Evolutionary conservation across 2,888 invertebrate species (phyloP).

Genomic region (Drosophila yooni): DNA sequence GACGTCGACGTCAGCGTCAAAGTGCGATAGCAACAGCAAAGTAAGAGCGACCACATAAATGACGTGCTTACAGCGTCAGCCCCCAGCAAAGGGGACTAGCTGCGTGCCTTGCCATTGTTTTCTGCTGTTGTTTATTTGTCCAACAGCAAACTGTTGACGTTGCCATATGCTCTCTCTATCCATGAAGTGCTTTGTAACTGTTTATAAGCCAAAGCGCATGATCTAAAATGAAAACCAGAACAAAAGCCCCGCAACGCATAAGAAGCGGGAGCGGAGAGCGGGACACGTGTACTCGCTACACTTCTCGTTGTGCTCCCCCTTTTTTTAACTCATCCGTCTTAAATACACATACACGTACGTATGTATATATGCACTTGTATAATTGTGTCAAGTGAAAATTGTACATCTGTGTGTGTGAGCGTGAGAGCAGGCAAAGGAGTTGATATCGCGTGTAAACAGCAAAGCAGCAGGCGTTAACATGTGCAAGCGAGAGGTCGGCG

Average conservation of each 20-base stretch:
- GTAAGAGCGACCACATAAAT: conserved; percentile 48
- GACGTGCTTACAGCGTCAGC: conserved; percentile 64
- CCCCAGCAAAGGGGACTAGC: conserved; percentile 61
- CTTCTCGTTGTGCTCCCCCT: conserved; percentile 46
- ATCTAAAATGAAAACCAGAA: conserved; percentile 55
- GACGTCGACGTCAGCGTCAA: conserved; percentile 46
- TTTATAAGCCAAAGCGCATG: conserved; percentile 68
- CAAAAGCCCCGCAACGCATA: conserved; percentile 42
- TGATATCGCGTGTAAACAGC: conserved; percentile 57
- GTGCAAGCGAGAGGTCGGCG: conserved; percentile 38
- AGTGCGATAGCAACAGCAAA: conserved; percentile 67
- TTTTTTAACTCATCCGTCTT: conserved; percentile 36
- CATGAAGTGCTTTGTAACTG: conserved; percentile 63
- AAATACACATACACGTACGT: conserved; percentile 10
- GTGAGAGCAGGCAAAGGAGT: conserved; percentile 47
- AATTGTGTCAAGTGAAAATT: conserved; percentile 64
- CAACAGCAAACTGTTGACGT: conserved; percentile 72
- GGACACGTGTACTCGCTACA: conserved; percentile 21
- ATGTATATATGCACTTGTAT: conserved; percentile 6
- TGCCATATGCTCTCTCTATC: conserved; percentile 53
- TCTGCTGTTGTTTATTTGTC: conserved; percentile 63
- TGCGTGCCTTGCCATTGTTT: conserved; percentile 39
- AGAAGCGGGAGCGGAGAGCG: conserved; percentile 10
- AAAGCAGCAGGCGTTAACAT: conserved; percentile 15
- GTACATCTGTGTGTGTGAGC: conserved; percentile 13